Evolutionary conservation across 2,888 invertebrate genomes (phyloP).

Genomic region (Choreutis nemorana): DNA sequence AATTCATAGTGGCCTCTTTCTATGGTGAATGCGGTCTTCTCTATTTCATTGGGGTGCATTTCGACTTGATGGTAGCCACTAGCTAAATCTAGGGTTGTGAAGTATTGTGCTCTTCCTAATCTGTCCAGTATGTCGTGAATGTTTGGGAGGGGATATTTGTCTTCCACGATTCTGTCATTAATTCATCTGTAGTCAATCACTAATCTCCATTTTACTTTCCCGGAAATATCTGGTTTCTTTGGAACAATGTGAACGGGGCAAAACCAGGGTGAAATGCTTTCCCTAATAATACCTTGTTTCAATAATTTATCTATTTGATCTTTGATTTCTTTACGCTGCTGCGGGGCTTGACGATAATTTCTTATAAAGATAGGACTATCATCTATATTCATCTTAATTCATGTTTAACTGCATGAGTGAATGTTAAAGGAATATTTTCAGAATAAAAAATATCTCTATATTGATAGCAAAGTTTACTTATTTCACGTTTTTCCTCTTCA

Average conservation of each 20-base stretch:
- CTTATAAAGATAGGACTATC: slow-evolving; percentile 14
- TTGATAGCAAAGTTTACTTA: slow-evolving; percentile 14
- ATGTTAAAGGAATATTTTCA: slow-evolving; percentile 16
- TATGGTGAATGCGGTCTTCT: slow-evolving; percentile 20
- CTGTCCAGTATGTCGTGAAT: slow-evolving; percentile 16
- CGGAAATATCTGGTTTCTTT: slow-evolving; percentile 6
- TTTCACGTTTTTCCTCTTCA: slow-evolving; percentile 15
- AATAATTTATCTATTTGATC: slow-evolving; percentile 13
- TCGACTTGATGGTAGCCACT: slow-evolving; percentile 28
- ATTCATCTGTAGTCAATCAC: slow-evolving; percentile 12
- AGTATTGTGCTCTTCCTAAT: slow-evolving; percentile 25
- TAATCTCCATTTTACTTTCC: slow-evolving; percentile 7
- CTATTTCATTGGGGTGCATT: slow-evolving; percentile 11
- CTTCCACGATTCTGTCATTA: slow-evolving; percentile 16
- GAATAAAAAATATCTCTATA: slow-evolving; percentile 21
- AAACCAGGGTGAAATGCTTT: slow-evolving; percentile 9
- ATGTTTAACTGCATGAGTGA: slow-evolving; percentile 19
- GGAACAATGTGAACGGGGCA: slow-evolving; percentile 7
- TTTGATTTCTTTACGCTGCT: slow-evolving; percentile 13
- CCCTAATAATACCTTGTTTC: slow-evolving; percentile 13
- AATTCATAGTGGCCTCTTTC: slow-evolving; percentile 19
- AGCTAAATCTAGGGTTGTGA: slow-evolving; percentile 28
- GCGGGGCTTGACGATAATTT: slow-evolving; percentile 11
- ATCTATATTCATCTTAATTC: too few species aligned
- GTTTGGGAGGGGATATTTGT: slow-evolving; percentile 17